Base-by-base conservation (phyloP, 2,888 invertebrate species). In the Disparrhopalites patrizii region DNA sequence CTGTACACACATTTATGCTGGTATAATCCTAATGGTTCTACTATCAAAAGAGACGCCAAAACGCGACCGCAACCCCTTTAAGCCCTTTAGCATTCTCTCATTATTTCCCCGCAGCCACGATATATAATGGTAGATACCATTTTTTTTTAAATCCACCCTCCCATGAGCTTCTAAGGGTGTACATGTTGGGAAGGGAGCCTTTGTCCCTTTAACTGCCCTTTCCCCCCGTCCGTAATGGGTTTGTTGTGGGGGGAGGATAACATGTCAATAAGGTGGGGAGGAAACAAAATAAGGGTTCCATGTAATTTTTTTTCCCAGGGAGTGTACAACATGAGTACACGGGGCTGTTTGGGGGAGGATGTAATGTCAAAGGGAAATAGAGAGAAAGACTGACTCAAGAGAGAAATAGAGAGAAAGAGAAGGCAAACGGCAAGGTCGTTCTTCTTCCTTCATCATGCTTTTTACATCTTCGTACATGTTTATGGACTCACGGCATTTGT, bases 381-480 rank as follows among this genome's bases (percentile, higher is more conserved):
- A 23, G 3, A 23, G 25, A 47, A 25, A 3, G 23, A 7, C 15
- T 10, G 36, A 15, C 15, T 47, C 54, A 54, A 8, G 10, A 7
- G 27, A 15, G 15, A 27, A 18, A 31, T 13, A 28, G 31, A 31
- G 13, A 18, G 23, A 20, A n/a, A 31, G 30, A 27, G 31, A 50
- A 60, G 60, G 31, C 50, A 50, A 61, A 61, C 60, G 60, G 60
- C 60, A 61, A 61, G 60, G 60, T 61, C 60, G 60, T 61, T 61
- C 51, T 13, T 33, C 23, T 50, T 50, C 33, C 54, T 27, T 31
- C 20, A 1, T 15, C 18, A 31, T 30, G 8, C 31, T 8, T 40
- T 40, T 40, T 40, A 10, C n/a, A 20, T 40, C 4, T 40, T 40
- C 20, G 40, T 40, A 20, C 3, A n/a, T n/a, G n/a, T n/a, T n/a